These are phyloP conservation scores for Thymelicus lineola DNA, from an alignment of 2,888 invertebrate genomes.

Conservation along the genomic window DNA sequence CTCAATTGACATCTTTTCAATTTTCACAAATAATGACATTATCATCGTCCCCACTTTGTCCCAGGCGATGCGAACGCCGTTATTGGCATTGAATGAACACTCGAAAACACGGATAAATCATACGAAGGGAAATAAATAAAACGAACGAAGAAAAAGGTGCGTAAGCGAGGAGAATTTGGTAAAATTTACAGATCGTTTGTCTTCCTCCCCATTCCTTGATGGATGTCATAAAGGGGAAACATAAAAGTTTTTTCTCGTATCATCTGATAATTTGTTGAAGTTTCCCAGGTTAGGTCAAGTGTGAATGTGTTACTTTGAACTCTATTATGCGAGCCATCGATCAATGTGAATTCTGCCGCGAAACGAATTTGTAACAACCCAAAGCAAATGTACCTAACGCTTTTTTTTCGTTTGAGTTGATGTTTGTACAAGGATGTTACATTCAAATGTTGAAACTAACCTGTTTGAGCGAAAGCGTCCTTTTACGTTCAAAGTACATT, in stretches of 20 bases:
- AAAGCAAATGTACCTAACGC: not conserved
- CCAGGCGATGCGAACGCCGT: conserved; percentile 31
- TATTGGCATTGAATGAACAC: conserved; percentile 37
- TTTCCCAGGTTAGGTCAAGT: conserved; percentile 35
- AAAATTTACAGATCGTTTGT: conserved; percentile 51
- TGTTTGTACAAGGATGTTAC: too few species aligned
- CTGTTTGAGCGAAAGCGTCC: too few species aligned
- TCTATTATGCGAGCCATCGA: conserved; percentile 27
- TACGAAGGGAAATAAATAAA: conserved; percentile 36
- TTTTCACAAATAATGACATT: conserved; percentile 35
- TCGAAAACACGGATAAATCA: conserved; percentile 38
- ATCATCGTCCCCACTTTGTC: conserved; percentile 30
- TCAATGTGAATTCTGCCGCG: conserved; percentile 13
- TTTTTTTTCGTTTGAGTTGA: not conserved
- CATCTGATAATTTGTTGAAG: conserved; percentile 43
- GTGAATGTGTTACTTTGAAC: conserved; percentile 29
- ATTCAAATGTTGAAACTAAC: too few species aligned
- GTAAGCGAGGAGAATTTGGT: conserved; percentile 36
- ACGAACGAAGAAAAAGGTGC: conserved; percentile 33
- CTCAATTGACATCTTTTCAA: conserved; percentile 30
- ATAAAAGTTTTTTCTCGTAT: conserved; percentile 42
- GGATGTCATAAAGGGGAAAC: conserved; percentile 45
- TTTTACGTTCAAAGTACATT: too few species aligned
- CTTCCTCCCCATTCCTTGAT: conserved; percentile 46
- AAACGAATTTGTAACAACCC: conserved; percentile 7